phyloP scores from a whole-genome alignment of 2,888 invertebrate species.

The Lochmaea capreae region DNA sequence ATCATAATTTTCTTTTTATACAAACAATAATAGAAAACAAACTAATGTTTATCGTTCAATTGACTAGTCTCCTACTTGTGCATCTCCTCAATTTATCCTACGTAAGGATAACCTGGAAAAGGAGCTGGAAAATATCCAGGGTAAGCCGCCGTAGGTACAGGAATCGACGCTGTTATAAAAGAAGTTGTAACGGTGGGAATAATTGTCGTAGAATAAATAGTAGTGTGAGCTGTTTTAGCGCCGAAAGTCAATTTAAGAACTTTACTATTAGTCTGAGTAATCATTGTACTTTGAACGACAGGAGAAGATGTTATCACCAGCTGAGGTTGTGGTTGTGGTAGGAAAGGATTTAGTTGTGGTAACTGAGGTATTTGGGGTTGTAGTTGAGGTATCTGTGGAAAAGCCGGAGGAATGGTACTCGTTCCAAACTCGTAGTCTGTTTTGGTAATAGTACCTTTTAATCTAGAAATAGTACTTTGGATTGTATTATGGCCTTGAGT shows the following conservation, averaged over 20 bases:
- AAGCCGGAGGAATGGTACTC: conserved; percentile 74
- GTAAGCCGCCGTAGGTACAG: conserved; percentile 77
- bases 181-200: conserved; percentile 87
- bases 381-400: conserved; percentile 62
- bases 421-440: conserved; percentile 84
- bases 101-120: conserved; percentile 79
- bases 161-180: conserved; percentile 83
- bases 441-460: conserved; percentile 81
- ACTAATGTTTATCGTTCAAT: conserved; percentile 1
- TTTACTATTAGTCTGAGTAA: conserved; percentile 84
- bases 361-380: conserved; percentile 48
- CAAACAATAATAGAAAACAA: neutral
- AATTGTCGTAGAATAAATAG: conserved; percentile 84
- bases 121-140: conserved; percentile 84
- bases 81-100: conserved; percentile 69
- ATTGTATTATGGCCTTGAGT: conserved; percentile 81
- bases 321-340: conserved; percentile 72
- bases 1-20: no score
- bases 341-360: conserved; percentile 68
- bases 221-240: conserved; percentile 90
- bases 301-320: conserved; percentile 84
- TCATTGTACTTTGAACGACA: conserved; percentile 81
- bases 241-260: conserved; percentile 88
- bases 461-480: conserved; percentile 81
- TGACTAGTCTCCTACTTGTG: neutral